Percentiles rank a stretch among this genome's conserved stretches.
These are phyloP conservation scores for Sterna hirundo DNA, from an alignment of 2,113 vertebrate species.

Conservation along the genomic window DNA sequence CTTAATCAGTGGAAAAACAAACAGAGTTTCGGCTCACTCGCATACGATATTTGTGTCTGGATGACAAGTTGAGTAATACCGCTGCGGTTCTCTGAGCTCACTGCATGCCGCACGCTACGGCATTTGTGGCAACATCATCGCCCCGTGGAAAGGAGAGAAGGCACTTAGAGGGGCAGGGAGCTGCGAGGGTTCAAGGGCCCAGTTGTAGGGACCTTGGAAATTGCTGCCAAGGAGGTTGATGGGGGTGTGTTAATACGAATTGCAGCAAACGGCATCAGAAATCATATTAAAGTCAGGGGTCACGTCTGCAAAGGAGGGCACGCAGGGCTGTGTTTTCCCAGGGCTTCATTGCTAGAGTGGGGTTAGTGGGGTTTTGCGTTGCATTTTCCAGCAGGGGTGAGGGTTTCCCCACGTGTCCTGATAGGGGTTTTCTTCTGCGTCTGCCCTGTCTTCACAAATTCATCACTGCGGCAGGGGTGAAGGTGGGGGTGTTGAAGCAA, in stretches of 20 bases:
- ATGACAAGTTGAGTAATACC: slow-evolving; percentile 24
- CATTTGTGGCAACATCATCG: background rate
- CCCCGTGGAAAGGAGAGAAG: background rate
- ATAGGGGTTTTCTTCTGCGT: background rate
- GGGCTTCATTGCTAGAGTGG: fast-evolving
- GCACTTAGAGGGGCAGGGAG: background rate
- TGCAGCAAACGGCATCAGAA: background rate
- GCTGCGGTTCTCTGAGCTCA: background rate
- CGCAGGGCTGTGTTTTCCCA: background rate
- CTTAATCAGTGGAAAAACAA: slow-evolving; percentile 61
- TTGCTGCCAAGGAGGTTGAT: background rate
- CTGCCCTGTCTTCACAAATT: background rate
- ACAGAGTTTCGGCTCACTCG: background rate
- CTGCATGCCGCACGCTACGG: background rate
- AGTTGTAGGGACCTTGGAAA: background rate
- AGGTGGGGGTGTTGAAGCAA: background rate
- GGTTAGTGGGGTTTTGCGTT: background rate
- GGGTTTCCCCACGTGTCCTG: background rate
- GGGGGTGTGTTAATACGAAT: background rate
- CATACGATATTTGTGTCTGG: background rate
- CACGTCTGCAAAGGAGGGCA: background rate
- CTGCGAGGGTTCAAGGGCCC: background rate
- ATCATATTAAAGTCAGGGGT: background rate
- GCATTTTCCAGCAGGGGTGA: background rate
- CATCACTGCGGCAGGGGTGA: background rate